phyloP scores from a whole-genome alignment of 2,888 invertebrate species.

The Amorpha juglandis region DNA sequence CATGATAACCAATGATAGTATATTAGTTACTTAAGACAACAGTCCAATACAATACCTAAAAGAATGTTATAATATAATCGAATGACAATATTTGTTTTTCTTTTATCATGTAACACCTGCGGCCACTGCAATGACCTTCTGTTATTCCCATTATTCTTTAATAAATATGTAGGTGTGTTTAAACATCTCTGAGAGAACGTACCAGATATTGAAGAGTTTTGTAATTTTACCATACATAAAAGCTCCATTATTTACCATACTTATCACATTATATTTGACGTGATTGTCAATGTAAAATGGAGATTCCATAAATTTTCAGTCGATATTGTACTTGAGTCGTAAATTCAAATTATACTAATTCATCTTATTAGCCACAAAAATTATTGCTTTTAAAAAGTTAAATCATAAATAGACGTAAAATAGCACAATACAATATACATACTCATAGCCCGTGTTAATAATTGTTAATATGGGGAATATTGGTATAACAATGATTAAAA shows the following conservation, averaged over 20 bases:
- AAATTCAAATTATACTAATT: background rate
- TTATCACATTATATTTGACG: background rate
- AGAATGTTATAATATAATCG: slow-evolving; percentile 46
- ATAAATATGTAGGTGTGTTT: background rate
- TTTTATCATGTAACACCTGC: slow-evolving; percentile 55
- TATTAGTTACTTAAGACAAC: too few species aligned
- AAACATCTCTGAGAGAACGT: background rate
- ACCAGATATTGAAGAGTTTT: background rate
- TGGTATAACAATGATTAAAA: background rate
- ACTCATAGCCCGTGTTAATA: too few species aligned
- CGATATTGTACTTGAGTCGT: background rate
- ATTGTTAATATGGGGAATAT: too few species aligned
- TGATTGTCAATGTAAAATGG: background rate
- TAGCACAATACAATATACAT: too few species aligned
- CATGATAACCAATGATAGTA: too few species aligned
- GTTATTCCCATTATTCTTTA: slow-evolving; percentile 33
- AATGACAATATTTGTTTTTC: slow-evolving; percentile 50
- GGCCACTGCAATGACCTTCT: slow-evolving; percentile 54
- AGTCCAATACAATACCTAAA: slow-evolving; percentile 33
- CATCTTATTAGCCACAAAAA: background rate
- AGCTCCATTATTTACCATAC: background rate
- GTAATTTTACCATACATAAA: too few species aligned
- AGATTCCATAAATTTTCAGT: background rate
- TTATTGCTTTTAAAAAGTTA: too few species aligned
- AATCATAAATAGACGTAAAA: too few species aligned